Evolutionary conservation across 30 jellyfish, hydroid and myxozoan genomes (phyloP).

Genomic region (Nemopilema nomurai): DNA sequence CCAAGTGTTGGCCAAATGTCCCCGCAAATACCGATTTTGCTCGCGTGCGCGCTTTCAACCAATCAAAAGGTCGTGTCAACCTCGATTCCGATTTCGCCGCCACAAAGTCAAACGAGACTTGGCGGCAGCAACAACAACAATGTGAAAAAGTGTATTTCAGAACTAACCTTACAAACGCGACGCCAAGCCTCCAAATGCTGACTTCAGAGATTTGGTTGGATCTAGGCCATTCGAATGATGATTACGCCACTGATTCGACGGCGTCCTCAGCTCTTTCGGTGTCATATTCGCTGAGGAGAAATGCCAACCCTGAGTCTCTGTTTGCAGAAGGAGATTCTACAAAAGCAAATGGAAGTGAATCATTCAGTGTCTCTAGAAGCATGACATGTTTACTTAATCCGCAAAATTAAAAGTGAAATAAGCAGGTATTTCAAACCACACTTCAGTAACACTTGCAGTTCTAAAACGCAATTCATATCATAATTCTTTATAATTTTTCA

Average conservation of each 20-base stretch:
- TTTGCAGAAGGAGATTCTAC: slow-evolving; percentile 18
- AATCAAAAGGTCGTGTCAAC: too few relatives aligned
- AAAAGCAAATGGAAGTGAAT: background rate
- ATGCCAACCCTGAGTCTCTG: slow-evolving; percentile 61
- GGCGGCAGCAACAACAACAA: background rate
- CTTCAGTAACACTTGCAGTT: too few relatives aligned
- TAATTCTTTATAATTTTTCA: too few relatives aligned
- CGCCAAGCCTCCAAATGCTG: background rate
- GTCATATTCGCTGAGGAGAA: slow-evolving; percentile 55
- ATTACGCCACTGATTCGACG: slow-evolving; percentile 39
- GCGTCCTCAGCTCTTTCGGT: slow-evolving; percentile 61
- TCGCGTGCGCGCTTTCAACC: background rate
- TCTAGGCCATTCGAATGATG: background rate
- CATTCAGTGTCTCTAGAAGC: background rate
- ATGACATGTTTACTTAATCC: background rate
- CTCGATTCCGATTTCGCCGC: background rate
- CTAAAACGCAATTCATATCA: too few relatives aligned
- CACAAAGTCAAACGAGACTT: background rate
- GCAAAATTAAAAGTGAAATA: background rate
- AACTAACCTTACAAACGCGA: background rate
- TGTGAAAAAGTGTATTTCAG: background rate
- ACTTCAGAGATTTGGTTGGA: background rate
- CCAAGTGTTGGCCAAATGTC: too few relatives aligned
- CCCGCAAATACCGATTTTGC: background rate
- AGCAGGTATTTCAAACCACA: too few relatives aligned